These are phyloP conservation scores for Chironomus riparius DNA, from an alignment of 2,888 invertebrate genomes.

Conservation along the genomic window DNA sequence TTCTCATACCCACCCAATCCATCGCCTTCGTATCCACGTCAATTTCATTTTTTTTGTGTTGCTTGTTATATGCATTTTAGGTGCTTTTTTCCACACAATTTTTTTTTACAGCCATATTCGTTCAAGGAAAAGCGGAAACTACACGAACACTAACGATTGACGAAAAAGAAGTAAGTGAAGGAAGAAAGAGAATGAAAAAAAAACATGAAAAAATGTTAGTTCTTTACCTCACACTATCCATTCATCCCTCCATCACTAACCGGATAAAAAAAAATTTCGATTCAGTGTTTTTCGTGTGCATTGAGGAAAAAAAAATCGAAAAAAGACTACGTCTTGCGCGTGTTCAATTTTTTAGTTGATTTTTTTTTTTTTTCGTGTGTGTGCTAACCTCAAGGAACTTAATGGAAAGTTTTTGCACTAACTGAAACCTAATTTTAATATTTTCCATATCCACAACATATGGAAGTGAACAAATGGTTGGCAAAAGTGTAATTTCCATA, in stretches of 20 bases:
- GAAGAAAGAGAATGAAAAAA: no score
- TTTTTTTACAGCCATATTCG: neutral
- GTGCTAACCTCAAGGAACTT: neutral
- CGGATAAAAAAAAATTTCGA: conserved; percentile 4
- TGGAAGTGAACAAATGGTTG: neutral
- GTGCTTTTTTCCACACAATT: conserved; percentile 15
- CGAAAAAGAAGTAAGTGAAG: neutral
- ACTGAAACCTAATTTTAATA: neutral
- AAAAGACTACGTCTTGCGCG: conserved; percentile 6
- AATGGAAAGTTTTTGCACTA: neutral
- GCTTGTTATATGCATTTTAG: conserved; percentile 25
- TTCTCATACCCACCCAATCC: conserved; percentile 2
- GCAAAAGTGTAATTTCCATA: no score
- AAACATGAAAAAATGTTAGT: conserved; percentile 3
- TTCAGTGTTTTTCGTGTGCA: conserved; percentile 19
- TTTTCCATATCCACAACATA: neutral
- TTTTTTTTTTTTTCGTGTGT: neutral
- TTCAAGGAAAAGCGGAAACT: conserved; percentile 24
- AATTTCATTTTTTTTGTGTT: neutral
- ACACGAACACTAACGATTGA: conserved; percentile 19
- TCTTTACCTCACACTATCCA: neutral
- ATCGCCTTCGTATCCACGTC: neutral
- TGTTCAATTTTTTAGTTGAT: neutral
- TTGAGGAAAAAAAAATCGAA: neutral
- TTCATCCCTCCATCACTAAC: neutral